phyloP scores from a whole-genome alignment of 2,797 vertebrate species.

The Triplophysa bombifrons region DNA sequence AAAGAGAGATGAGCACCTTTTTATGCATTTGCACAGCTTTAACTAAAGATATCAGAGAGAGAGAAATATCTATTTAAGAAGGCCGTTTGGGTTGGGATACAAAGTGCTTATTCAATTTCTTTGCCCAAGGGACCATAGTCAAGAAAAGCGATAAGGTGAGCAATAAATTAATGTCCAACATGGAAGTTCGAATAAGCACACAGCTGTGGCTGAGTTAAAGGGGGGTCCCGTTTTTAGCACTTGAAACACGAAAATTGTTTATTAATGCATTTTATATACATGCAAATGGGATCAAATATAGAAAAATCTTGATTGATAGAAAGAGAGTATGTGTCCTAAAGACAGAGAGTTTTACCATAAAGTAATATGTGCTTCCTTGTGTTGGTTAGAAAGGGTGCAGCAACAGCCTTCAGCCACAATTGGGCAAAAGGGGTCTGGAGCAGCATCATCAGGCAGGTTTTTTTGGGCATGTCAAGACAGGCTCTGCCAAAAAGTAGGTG shows the following conservation, averaged over 20 bases:
- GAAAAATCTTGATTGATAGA: not conserved
- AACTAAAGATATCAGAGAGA: constrained; percentile 76
- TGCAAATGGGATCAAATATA: not conserved
- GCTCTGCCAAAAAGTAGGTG: constrained; percentile 69
- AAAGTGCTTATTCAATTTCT: constrained; percentile 73
- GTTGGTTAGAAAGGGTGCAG: constrained; percentile 59
- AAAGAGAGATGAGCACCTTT: constrained; percentile 75
- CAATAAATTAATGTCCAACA: constrained; percentile 81
- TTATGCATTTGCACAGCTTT: constrained; percentile 82
- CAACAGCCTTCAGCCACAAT: constrained; percentile 72
- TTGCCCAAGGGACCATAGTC: constrained; percentile 73
- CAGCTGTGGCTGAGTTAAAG: constrained; percentile 73
- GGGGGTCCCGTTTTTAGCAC: constrained; percentile 40
- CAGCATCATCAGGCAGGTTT: constrained; percentile 44
- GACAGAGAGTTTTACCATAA: constrained; percentile 9
- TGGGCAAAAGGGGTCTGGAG: constrained; percentile 66
- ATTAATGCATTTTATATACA: constrained; percentile 28
- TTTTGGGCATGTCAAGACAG: constrained; percentile 69
- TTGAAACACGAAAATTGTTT: not conserved
- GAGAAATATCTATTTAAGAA: constrained; percentile 72
- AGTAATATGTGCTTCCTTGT: constrained; percentile 31
- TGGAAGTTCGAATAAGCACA: constrained; percentile 74
- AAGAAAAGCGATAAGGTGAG: constrained; percentile 72
- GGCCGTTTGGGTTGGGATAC: constrained; percentile 60
- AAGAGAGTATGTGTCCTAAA: constrained; percentile 11